Evolutionary conservation across 2,797 vertebrate genomes (phyloP), one percentile per base, ranked within the genome.

Genomic region (Manis crassicaudata): DNA sequence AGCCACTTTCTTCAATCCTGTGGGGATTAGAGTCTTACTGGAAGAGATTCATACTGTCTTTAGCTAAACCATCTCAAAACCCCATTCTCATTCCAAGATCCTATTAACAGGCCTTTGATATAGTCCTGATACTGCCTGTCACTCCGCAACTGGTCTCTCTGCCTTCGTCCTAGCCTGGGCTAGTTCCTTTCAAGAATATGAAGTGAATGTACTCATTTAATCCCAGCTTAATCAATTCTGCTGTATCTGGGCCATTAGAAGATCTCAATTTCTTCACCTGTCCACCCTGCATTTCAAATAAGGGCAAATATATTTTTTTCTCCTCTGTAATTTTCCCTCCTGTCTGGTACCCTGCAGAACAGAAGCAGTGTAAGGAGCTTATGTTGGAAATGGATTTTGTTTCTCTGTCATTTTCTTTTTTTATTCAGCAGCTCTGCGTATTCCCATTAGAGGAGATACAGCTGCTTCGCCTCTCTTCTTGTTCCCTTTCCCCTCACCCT

Each of bases 1-100:
- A 86, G 83, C 89, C 91, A 62, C 87, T 97, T 92, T 96, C 94
- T 87, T 96, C 54, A 87, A 35, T 96, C 96, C 95, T 43, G 7
- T 60, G 32, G 88, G 81, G 54, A 95, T 95, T 90, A 63, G 29
- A 17, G 14, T 75, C 70, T 96, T 86, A 37, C 56, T 54, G 67
- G 72, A 95, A 96, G 76, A 79, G 63, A 37, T 83, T 91, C 82
- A 95, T 88, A 85, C 4, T 1, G 56, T 82, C 85, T 92, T 88
- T 62, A 82, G 88, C 46, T 85, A 92, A 93, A 90, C 80, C 75
- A 90, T 13, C 40, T 23, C 5, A 14, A 92, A 94, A 65, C 54
- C 58, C 80, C 67, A 9, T 90, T 94, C 93, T 96, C 83, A 58
- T 83, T 67, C 54, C 37, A 62, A 14, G 56, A 96, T 88, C 88